phyloP scores from a whole-genome alignment of 2,888 invertebrate species.

The Podotricha telesiphe region DNA sequence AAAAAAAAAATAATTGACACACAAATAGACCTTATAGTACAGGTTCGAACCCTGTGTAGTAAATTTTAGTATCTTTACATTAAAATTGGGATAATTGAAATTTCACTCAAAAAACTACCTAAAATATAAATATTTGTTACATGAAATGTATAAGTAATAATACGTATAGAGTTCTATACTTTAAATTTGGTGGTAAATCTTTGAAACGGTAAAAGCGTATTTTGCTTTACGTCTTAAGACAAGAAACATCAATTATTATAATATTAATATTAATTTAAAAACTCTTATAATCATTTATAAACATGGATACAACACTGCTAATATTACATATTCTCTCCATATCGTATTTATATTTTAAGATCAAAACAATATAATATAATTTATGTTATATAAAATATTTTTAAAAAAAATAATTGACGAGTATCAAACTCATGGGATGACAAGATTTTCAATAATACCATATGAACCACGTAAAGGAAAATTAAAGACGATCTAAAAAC shows the following conservation, averaged over 20 bases:
- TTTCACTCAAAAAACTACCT: neutral
- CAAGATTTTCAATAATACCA: neutral
- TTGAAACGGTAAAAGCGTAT: slow-evolving; percentile 38
- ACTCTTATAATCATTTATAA: slow-evolving; percentile 29
- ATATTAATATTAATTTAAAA: slow-evolving; percentile 35
- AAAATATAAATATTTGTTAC: neutral
- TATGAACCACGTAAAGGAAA: neutral
- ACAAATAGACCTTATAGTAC: neutral
- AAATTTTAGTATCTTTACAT: neutral
- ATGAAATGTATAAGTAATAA: neutral
- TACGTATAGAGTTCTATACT: neutral
- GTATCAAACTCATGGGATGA: neutral
- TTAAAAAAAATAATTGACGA: slow-evolving; percentile 5
- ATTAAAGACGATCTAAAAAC: neutral
- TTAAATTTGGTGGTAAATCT: neutral
- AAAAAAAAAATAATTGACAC: slow-evolving; percentile 9
- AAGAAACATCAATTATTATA: slow-evolving; percentile 37
- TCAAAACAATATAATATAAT: slow-evolving; percentile 1
- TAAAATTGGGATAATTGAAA: neutral
- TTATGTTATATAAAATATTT: neutral
- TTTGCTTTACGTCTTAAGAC: slow-evolving; percentile 35
- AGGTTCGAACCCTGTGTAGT: neutral
- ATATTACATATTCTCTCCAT: slow-evolving; percentile 5
- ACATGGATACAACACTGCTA: slow-evolving; percentile 28
- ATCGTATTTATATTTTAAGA: neutral